These are phyloP conservation scores for Orthosia incerta DNA, from an alignment of 2,888 invertebrate species.

Conservation along the genomic window DNA sequence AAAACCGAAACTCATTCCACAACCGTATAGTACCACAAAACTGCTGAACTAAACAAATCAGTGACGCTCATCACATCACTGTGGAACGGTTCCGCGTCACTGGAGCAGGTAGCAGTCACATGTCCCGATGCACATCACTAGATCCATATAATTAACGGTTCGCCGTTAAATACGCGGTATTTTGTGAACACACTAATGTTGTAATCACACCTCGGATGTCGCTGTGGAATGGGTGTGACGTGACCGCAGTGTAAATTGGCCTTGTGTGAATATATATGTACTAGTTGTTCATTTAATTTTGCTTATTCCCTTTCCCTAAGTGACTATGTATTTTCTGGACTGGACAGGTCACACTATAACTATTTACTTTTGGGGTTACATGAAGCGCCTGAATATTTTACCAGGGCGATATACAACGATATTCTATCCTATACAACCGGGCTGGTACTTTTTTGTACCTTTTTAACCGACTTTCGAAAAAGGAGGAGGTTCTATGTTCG, in stretches of 20 bases:
- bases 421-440: no score
- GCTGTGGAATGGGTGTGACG: not conserved
- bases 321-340: no score
- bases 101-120: slow-evolving; percentile 56
- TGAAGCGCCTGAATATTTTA: no score
- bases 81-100: slow-evolving; percentile 50
- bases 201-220: not conserved
- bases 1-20: slow-evolving; percentile 13
- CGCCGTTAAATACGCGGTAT: slow-evolving; percentile 29
- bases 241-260: slow-evolving; percentile 3
- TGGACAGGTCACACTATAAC: no score
- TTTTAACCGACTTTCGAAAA: no score
- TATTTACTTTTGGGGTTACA: no score
- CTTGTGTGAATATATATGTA: not conserved
- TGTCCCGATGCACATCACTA: slow-evolving; percentile 55
- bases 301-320: no score
- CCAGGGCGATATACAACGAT: no score
- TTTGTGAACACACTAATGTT: slow-evolving; percentile 16
- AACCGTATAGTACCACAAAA: slow-evolving; percentile 34
- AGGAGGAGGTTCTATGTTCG: no score
- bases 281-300: not conserved
- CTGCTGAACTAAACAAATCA: slow-evolving; percentile 57
- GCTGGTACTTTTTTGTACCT: no score
- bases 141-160: slow-evolving; percentile 42
- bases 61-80: slow-evolving; percentile 45